Evolutionary conservation across 1,140 invertebrate genomes (phyloP), one percentile per base, ranked within the genome.

Genomic region (Zaprionus taronus): DNA sequence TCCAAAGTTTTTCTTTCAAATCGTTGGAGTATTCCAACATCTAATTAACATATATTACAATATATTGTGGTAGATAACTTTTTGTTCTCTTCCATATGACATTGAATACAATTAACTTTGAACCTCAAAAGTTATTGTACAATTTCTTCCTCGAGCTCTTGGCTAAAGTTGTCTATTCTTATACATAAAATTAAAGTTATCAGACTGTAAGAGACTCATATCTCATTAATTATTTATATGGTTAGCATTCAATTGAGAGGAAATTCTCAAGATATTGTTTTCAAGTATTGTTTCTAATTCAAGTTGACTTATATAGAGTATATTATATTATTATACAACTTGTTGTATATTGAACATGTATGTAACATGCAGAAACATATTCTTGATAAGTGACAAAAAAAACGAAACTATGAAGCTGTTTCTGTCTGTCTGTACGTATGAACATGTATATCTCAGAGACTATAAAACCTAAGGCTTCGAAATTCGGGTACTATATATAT

Each of bases 31-130:
- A 41, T 41, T 41, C 38, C 38, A 41, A 51, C 17, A 24, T 51
- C 47, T 51, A 51, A 51, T 51, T 51, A 51, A 24, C 47, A 51
- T 51, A 51, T 51, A 51, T 24, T 22, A 24, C 47, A 51, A 51
- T 51, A 24, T 9, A 51, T 24, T 47, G 41, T 47, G 41, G 41
- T 17, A 47, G 9, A 24, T 20, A 20, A 51, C 47, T 51, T 24
- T 51, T 51, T 51, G 47, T 51, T 51, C 47, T 51, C 47, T 24
- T 51, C 4, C 22, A 51, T 3, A 2, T 12, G 47, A 51, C 47
- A 51, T 51, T 51, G 47, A 51, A 51, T 20, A 24, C 22, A 51
- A 24, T 51, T 51, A 11, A 22, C 47, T 51, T 51, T 51, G 47
- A 51, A 51, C 20, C 47, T 51, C 20, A 51, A 4, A 24, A 51